Percentiles rank a stretch among this genome's conserved stretches.
Evolutionary conservation across 1,140 invertebrate genomes (phyloP).

Genomic region (Cotesia vestalis): DNA sequence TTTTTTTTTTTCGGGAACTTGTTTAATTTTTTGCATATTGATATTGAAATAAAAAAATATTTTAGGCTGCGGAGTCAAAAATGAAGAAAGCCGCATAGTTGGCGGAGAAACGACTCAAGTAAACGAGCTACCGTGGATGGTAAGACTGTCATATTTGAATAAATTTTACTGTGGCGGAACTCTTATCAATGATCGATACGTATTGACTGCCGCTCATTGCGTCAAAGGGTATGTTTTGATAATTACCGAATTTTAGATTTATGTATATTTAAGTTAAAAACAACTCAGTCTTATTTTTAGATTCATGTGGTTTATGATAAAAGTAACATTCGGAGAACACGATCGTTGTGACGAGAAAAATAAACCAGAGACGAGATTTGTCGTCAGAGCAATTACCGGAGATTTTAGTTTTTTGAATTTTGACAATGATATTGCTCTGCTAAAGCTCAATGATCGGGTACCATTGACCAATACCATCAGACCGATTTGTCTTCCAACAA

Average conservation of each 20-base stretch:
- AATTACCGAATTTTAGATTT: neutral
- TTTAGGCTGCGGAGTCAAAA: conserved; percentile 80
- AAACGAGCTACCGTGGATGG: conserved; percentile 87
- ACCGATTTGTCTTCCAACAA: conserved; percentile 80
- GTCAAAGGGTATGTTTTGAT: conserved; percentile 77
- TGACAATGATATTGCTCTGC: conserved; percentile 84
- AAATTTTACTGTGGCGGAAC: conserved; percentile 87
- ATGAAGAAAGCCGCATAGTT: conserved; percentile 81
- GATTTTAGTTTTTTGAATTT: conserved; percentile 85
- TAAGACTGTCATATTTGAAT: conserved; percentile 79
- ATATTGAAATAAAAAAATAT: conserved; percentile 24
- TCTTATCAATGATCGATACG: conserved; percentile 83
- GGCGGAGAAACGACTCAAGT: conserved; percentile 75
- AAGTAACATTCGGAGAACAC: conserved; percentile 84
- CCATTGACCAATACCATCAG: conserved; percentile 77
- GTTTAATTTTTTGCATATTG: too few species aligned
- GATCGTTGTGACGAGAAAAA: conserved; percentile 79
- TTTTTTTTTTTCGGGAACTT: too few species aligned
- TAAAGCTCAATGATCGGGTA: conserved; percentile 80
- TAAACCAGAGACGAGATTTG: conserved; percentile 77
- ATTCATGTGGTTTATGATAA: conserved; percentile 91
- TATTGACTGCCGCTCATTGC: conserved; percentile 84
- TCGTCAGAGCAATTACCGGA: conserved; percentile 76
- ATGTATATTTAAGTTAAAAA: too few species aligned
- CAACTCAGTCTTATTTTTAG: conserved; percentile 67